Conservation (phyloP, 2,113 vertebrate species). For the Antigone vipio region DNA sequence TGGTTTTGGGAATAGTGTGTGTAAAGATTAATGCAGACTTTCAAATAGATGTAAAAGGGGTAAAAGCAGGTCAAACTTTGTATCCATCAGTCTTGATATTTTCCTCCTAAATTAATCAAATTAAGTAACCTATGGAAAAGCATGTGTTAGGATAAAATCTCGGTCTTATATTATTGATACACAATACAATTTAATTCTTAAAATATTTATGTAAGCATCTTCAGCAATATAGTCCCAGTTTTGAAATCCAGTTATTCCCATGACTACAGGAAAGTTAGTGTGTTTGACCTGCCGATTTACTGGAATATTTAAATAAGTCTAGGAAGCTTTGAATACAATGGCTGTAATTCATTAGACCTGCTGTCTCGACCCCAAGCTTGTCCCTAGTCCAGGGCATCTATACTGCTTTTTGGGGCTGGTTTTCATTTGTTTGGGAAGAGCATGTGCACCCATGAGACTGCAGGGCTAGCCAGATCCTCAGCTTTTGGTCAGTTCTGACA, state of each 20-base stretch:
- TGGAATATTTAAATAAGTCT: not conserved
- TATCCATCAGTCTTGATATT: not conserved
- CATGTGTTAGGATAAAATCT: not conserved
- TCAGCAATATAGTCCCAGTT: not conserved
- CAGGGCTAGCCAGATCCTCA: not conserved
- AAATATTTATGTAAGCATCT: not conserved
- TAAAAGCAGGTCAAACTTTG: not conserved
- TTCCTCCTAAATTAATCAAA: not conserved
- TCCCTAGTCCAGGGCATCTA: not conserved
- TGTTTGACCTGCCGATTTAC: not conserved
- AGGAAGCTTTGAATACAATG: not conserved
- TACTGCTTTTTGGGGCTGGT: not conserved
- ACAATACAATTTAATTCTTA: not conserved
- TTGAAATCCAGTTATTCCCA: not conserved
- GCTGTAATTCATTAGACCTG: not conserved
- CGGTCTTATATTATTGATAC: not conserved
- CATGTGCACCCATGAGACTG: fast-evolving
- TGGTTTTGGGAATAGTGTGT: not conserved
- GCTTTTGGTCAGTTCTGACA: not conserved
- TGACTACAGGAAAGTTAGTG: not conserved
- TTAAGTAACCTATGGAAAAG: not conserved
- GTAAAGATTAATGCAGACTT: not conserved
- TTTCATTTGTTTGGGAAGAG: not conserved
- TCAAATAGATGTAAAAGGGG: not conserved
- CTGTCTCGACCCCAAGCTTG: not conserved